A percentile compares a stretch with the other conserved stretches of the same genome.
phyloP scores from a whole-genome alignment of 2,797 vertebrate genomes.

The Margarornis squamiger region DNA sequence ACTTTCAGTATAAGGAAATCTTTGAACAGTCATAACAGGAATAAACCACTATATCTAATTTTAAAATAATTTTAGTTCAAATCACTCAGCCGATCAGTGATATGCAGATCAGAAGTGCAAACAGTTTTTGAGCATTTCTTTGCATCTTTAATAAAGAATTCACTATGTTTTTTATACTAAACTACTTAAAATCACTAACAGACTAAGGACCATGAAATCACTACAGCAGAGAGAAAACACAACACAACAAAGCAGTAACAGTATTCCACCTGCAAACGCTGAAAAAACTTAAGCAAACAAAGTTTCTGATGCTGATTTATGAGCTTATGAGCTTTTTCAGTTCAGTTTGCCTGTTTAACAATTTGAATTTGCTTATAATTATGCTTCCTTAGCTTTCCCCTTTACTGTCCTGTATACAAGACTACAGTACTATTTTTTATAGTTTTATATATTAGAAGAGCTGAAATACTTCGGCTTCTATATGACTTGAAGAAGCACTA shows the following conservation, averaged over 20 bases:
- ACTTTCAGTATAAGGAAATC: not conserved
- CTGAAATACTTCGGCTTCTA: not conserved
- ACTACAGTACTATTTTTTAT: not conserved
- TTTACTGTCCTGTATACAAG: not conserved
- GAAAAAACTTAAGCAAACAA: not conserved
- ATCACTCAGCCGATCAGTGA: not conserved
- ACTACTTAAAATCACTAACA: not conserved
- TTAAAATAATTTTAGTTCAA: not conserved
- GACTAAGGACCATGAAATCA: not conserved
- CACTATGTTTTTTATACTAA: not conserved
- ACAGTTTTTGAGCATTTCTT: not conserved
- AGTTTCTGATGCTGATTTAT: not conserved
- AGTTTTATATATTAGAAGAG: not conserved
- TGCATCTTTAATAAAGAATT: not conserved
- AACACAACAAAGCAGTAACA: not conserved
- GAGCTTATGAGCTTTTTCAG: not conserved
- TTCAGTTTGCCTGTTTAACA: not conserved
- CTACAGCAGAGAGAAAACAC: not conserved
- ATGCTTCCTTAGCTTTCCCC: not conserved
- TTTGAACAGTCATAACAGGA: not conserved
- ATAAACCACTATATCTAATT: not conserved
- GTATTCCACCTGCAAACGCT: not conserved
- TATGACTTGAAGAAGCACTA: not conserved
- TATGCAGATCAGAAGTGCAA: not conserved
- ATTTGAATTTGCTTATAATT: not conserved